Base-by-base conservation (phyloP, 2,888 invertebrate species). In the Limenitis camilla region DNA sequence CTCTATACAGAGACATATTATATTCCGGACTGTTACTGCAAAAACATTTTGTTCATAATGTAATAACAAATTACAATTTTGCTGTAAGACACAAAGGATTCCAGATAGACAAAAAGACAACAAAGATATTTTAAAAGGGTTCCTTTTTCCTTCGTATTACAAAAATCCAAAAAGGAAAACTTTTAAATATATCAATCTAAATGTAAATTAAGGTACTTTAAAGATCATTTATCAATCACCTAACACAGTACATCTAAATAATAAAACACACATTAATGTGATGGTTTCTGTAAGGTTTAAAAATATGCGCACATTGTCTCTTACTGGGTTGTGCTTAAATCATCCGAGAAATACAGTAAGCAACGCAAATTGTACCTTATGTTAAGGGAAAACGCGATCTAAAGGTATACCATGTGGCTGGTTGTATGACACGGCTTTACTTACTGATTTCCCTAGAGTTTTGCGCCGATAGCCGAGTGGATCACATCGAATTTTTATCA, bases 401-500 rank as follows among this genome's bases (percentile, higher is more conserved):
- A 31, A 33, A 39, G 35, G 45, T 27, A 32, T 35, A 35, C 3
- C 9, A 32, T 38, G 38, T 39, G 11, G 46, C 40, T 29, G 11
- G 28, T 27, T 33, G 49, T 45, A 52, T 30, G 30, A 30, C 47
- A 43, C 61, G 71, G 63, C 61, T 65, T 61, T 67, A 66, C 69
- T 69, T 67, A 61, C 64, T 79, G 77, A 83, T 83, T 84, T 83
- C 82, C 82, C 83, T 42, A 42, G 78, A 77, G 81, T 64, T 56
- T 60, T 54, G 56, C 61, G 61, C 60, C 75, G 74, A 78, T 79
- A 76, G 73, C 72, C 61, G 66, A 76, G 71, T 68, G 73, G 73
- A 79, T 75, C 68, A 69, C 74, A 74, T 76, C 76, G 76, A 80
- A 80, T 81, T 82, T 83, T 82, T 81, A 81, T 55, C 58, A 52